Base-by-base conservation (phyloP, 2,113 vertebrate genomes). In the Crotalus viridis region DNA sequence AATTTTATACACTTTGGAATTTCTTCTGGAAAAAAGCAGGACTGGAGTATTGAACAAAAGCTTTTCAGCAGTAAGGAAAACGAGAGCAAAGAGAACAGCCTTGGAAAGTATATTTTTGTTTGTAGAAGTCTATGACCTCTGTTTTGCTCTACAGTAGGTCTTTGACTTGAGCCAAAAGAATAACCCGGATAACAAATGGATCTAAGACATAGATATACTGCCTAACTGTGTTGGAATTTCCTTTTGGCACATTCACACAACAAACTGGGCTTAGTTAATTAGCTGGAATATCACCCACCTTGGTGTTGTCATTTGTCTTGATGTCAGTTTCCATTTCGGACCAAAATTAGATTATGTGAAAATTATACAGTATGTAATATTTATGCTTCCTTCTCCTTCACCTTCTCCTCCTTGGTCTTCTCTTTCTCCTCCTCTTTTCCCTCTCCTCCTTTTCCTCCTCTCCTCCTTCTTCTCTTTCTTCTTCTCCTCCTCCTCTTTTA, bases 291-390 rank as follows among this genome's bases (percentile, higher is more conserved):
- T 64, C 56, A 52, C 92, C 74, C 48, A 93, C 92, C 92, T 87
- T 64, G 81, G 8, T 28, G 81, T 17, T 54, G 7, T 93, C 92
- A 43, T 17, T 46, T 81, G 64, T 54, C 22, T 90, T 59, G 43
- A 22, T 81, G 21, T 64, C 81, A 4, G 26, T 87, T 85, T 93
- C 92, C 92, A 93, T 93, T 9, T 93, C 13, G 5, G 89, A 87
- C n/a, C 56, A 21, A 81, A 48, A 54, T 64, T 33, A 5, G 64
- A 85, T 54, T 26, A 10, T 74, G 43, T 9, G 69, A 5, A 2
- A 26, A 57, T 54, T 19, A 6, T 55, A 5, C 28, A 7, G 13
- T 69, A 87, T 48, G 15, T 85, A 54, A 90, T 48, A 57, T 87
- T 56, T 87, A 52, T 39, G 28, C 6, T 48, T 54, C 61, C 48